A percentile compares a stretch with the other conserved stretches of the same genome.
These are phyloP conservation scores for Paratrypauchen microcephalus DNA, from an alignment of 2,797 vertebrate genomes.

Conservation along the genomic window DNA sequence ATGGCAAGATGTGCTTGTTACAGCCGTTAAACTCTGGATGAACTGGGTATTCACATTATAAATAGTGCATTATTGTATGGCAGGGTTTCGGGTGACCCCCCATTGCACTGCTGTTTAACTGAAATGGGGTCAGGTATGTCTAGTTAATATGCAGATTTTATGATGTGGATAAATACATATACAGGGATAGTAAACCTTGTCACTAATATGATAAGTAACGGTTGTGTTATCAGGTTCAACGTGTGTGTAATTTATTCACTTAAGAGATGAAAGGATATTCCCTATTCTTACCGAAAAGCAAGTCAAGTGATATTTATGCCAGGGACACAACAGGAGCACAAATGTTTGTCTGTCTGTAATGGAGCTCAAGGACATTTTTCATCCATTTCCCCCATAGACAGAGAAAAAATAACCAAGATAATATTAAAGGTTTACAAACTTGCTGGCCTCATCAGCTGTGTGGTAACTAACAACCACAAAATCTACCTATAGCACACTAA, in stretches of 20 bases:
- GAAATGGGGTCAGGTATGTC: neutral
- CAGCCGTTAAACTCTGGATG: slow-evolving; percentile 4
- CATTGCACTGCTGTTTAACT: slow-evolving; percentile 6
- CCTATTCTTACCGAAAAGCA: neutral
- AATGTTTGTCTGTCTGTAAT: too few species aligned
- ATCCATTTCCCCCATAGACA: too few species aligned
- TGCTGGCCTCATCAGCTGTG: too few species aligned
- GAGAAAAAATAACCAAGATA: too few species aligned
- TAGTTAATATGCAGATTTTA: neutral
- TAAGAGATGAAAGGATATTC: neutral
- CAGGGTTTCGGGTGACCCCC: neutral
- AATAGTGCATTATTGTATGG: slow-evolving; percentile 1
- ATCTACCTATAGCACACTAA: too few species aligned
- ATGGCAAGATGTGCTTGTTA: neutral
- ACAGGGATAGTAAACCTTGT: neutral
- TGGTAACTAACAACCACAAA: too few species aligned
- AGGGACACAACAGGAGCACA: too few species aligned
- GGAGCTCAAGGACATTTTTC: too few species aligned
- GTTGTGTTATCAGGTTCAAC: neutral
- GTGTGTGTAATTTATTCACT: neutral
- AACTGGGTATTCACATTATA: neutral
- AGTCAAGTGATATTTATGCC: neutral
- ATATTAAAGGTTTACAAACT: too few species aligned
- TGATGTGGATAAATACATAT: neutral
- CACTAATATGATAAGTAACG: neutral